These are phyloP conservation scores for Acholoe squamosa DNA, from an alignment of 2,888 invertebrate species.

Conservation along the genomic window DNA sequence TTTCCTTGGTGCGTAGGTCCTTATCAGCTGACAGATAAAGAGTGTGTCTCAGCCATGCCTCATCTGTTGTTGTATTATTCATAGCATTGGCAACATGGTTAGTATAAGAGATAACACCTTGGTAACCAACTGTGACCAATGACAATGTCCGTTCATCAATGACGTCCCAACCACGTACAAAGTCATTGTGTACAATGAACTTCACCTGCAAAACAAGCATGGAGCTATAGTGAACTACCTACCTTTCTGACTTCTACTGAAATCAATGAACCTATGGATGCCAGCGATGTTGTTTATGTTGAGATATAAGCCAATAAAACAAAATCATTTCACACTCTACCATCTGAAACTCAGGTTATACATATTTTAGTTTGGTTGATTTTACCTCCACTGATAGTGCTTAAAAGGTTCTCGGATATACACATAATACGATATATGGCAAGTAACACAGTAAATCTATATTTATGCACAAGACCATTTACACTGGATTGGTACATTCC, in stretches of 20 bases:
- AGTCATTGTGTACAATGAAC: constrained; percentile 60
- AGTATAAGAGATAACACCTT: constrained; percentile 39
- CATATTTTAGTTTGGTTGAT: too few species aligned
- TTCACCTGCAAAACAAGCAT: constrained; percentile 21
- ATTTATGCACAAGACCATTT: too few species aligned
- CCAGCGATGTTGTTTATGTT: too few species aligned
- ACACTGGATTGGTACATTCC: too few species aligned
- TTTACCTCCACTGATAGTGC: too few species aligned
- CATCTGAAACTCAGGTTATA: too few species aligned
- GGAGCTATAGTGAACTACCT: neutral
- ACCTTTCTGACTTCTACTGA: neutral
- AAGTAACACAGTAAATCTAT: too few species aligned
- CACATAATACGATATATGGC: too few species aligned
- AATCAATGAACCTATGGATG: too few species aligned
- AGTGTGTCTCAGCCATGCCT: neutral
- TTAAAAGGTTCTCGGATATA: too few species aligned
- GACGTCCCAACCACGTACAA: constrained; percentile 60
- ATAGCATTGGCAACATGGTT: neutral
- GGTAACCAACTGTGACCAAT: constrained; percentile 12
- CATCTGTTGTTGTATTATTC: neutral
- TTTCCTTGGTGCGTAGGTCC: neutral
- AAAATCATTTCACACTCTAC: too few species aligned
- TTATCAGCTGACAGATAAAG: neutral
- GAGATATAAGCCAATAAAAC: too few species aligned
- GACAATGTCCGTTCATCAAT: constrained; percentile 49